Conservation (phyloP, 2,888 invertebrate species). For the Pachliopta kotzebuea region DNA sequence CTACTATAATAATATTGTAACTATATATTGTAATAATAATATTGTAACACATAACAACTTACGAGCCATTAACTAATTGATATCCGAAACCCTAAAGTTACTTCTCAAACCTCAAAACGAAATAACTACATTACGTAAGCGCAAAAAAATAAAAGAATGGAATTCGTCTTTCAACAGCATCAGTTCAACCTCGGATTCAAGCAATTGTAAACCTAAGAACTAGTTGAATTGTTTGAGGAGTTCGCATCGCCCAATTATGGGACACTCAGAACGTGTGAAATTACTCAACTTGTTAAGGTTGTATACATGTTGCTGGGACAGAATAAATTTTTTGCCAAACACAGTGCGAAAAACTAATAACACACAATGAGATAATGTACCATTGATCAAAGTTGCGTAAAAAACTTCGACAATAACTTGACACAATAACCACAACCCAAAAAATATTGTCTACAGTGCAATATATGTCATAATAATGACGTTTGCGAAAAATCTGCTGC, state of each 20-base stretch:
- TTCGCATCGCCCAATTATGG: constrained; percentile 58
- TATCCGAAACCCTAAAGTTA: neutral
- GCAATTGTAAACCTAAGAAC: constrained; percentile 53
- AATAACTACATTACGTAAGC: constrained; percentile 59
- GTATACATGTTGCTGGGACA: constrained; percentile 47
- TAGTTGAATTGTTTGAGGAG: constrained; percentile 49
- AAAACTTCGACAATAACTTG: constrained; percentile 45
- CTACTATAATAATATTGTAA: no score
- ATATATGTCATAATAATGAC: constrained; percentile 5
- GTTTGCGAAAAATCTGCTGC: constrained; percentile 1
- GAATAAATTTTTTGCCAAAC: constrained; percentile 53
- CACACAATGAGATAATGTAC: constrained; percentile 64
- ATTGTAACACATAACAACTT: neutral
- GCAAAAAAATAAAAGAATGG: constrained; percentile 53
- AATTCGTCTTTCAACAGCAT: constrained; percentile 68
- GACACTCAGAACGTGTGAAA: constrained; percentile 54
- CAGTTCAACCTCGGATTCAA: constrained; percentile 65
- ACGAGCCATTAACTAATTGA: neutral
- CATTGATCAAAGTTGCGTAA: constrained; percentile 49
- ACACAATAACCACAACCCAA: constrained; percentile 39
- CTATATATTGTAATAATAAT: neutral
- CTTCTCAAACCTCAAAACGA: constrained; percentile 43
- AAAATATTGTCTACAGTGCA: constrained; percentile 8
- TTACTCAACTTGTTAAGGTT: constrained; percentile 42
- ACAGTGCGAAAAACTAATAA: constrained; percentile 48